phyloP scores from a whole-genome alignment of 2,888 invertebrate species.

The Philereme vetulata region DNA sequence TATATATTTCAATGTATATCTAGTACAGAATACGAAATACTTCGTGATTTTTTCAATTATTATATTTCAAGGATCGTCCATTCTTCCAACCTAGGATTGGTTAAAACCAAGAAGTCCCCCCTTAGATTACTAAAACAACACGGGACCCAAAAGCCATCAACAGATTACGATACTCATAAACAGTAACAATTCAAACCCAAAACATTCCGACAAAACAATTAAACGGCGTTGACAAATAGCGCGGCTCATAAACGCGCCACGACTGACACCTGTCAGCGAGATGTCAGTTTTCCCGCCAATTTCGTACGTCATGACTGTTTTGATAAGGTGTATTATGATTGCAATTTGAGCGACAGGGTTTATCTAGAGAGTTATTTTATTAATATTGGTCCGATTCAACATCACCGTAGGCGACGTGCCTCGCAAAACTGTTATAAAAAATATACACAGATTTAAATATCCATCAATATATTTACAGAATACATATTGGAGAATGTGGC shows the following conservation, averaged over 20 bases:
- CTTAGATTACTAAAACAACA: neutral
- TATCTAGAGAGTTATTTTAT: constrained; percentile 5
- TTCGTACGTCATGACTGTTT: constrained; percentile 41
- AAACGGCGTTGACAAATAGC: constrained; percentile 48
- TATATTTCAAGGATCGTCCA: too few relatives aligned
- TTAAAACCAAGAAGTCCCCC: neutral
- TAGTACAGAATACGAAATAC: too few relatives aligned
- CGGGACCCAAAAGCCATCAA: constrained; percentile 7
- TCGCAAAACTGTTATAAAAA: too few relatives aligned
- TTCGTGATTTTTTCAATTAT: too few relatives aligned
- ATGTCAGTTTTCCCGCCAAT: constrained; percentile 63
- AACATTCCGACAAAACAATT: constrained; percentile 48
- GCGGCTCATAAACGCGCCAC: constrained; percentile 52
- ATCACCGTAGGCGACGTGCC: too few relatives aligned
- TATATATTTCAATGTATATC: too few relatives aligned
- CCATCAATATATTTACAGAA: too few relatives aligned
- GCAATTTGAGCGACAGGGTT: neutral
- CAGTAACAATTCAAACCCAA: neutral
- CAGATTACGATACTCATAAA: constrained; percentile 5
- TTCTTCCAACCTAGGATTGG: too few relatives aligned
- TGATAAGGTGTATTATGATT: constrained; percentile 31
- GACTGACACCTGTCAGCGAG: constrained; percentile 59
- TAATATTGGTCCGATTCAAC: constrained; percentile 34
- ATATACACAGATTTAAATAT: too few relatives aligned
- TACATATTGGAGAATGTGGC: too few relatives aligned